A percentile compares a stretch with the other conserved stretches of the same genome.
phyloP scores from a whole-genome alignment of 2,113 vertebrate species.

The Nesoenas mayeri region DNA sequence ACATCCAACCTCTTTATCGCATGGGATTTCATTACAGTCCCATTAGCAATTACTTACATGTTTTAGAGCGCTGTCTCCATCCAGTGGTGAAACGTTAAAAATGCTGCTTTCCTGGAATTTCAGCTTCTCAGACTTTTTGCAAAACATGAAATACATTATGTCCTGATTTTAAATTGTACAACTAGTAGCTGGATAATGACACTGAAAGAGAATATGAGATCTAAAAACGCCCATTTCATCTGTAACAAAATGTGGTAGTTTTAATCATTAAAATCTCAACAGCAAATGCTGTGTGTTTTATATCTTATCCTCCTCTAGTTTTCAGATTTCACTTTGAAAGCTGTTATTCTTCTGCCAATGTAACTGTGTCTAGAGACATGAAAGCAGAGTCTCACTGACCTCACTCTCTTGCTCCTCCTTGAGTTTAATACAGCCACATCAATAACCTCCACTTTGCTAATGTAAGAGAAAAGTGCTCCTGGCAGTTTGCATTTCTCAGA shows the following conservation, averaged over 20 bases:
- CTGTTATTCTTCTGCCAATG: neutral
- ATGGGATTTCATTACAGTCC: neutral
- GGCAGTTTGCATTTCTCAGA: neutral
- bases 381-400: neutral
- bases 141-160: neutral
- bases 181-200: neutral
- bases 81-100: slow-evolving; percentile 50
- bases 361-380: neutral
- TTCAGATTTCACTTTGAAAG: neutral
- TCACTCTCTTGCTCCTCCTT: neutral
- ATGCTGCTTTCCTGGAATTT: neutral
- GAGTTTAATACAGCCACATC: neutral
- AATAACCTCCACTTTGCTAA: neutral
- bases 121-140: neutral
- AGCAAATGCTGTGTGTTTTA: neutral
- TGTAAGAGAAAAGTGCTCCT: neutral
- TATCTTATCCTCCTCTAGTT: neutral
- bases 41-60: neutral
- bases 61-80: slow-evolving; percentile 60
- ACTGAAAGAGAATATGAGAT: neutral
- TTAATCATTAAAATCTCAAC: neutral
- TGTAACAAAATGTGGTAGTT: neutral
- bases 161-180: neutral
- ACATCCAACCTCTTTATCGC: neutral
- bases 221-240: neutral